A percentile compares a stretch with the other conserved stretches of the same genome.
phyloP scores from a whole-genome alignment of 2,888 invertebrate species.

The Pegoplata infirma region DNA sequence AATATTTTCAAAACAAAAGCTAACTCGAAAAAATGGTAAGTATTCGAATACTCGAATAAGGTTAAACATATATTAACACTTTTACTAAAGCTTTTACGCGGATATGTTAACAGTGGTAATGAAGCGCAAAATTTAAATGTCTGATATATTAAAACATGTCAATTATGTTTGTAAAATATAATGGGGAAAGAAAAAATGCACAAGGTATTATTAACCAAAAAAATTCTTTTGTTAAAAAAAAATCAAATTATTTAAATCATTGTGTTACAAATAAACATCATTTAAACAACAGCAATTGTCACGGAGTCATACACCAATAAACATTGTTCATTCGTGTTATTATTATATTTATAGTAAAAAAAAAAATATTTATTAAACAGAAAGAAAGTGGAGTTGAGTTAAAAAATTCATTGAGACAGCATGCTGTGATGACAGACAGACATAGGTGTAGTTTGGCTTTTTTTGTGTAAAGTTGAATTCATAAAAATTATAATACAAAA shows the following conservation, averaged over 20 bases:
- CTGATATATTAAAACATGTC: slow-evolving; percentile 42
- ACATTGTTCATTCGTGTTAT: slow-evolving; percentile 3
- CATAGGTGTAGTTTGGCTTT: background rate
- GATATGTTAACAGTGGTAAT: no score
- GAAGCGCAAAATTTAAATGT: slow-evolving; percentile 22
- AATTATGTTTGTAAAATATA: slow-evolving; percentile 18
- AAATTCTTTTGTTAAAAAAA: background rate
- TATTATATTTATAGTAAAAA: slow-evolving; percentile 13
- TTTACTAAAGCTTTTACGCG: no score
- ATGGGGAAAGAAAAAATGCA: background rate
- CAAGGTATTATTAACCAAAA: background rate
- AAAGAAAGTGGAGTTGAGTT: slow-evolving; percentile 41
- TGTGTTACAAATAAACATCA: slow-evolving; percentile 10
- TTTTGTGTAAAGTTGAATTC: slow-evolving; percentile 25
- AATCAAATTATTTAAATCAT: background rate
- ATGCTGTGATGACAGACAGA: slow-evolving; percentile 36
- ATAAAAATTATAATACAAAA: slow-evolving; percentile 26
- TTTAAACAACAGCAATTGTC: slow-evolving; percentile 21
- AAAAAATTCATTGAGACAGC: slow-evolving; percentile 36
- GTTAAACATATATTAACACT: no score
- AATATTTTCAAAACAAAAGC: no score
- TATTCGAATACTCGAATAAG: no score
- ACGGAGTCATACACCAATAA: slow-evolving; percentile 4
- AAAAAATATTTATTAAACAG: no score
- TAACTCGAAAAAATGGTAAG: no score